A percentile compares a stretch with the other conserved stretches of the same genome.
Evolutionary conservation across 2,888 invertebrate genomes (phyloP).

Genomic region (Hirtodrosophila histrioides): DNA sequence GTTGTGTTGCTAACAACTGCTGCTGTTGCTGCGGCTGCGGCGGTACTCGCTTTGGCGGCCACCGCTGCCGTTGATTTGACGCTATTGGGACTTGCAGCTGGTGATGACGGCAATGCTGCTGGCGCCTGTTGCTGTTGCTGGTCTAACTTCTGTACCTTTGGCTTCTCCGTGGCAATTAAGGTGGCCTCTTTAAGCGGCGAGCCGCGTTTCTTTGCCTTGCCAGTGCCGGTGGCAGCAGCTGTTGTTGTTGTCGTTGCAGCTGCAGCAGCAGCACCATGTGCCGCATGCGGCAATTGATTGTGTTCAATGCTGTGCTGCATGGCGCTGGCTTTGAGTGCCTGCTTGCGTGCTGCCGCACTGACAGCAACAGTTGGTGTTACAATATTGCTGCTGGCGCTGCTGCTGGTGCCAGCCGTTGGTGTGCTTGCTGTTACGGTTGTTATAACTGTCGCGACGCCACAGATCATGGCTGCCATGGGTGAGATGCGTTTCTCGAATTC

Average conservation of each 20-base stretch:
- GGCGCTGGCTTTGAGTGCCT: conserved; percentile 41
- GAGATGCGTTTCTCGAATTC: conserved; percentile 90
- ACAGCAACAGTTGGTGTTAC: conserved; percentile 18
- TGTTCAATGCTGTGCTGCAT: conserved; percentile 40
- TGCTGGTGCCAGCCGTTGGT: conserved; percentile 7
- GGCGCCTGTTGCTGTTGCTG: conserved; percentile 17
- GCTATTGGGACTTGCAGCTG: conserved; percentile 25
- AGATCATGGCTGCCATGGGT: conserved; percentile 60
- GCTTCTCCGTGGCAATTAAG: conserved; percentile 56
- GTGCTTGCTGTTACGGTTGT: conserved; percentile 7
- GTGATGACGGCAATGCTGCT: conserved; percentile 14
- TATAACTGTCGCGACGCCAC: conserved; percentile 30
- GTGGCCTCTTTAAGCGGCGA: conserved; percentile 81
- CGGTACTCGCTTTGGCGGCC: background rate
- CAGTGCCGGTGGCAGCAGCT: background rate
- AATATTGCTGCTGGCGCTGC: background rate
- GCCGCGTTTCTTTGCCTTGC: conserved; percentile 78
- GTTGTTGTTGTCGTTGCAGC: conserved; percentile 1
- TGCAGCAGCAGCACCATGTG: conserved; percentile 5
- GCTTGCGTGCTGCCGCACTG: conserved; percentile 46
- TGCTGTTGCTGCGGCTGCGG: background rate
- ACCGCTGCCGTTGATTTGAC: conserved; percentile 1
- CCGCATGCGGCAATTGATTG: conserved; percentile 34
- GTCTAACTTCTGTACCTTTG: conserved; percentile 67
- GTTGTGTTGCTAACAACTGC: conserved; percentile 2